These are phyloP conservation scores for Drosophila neotestacea DNA, from an alignment of 2,888 invertebrate genomes.

Conservation along the genomic window DNA sequence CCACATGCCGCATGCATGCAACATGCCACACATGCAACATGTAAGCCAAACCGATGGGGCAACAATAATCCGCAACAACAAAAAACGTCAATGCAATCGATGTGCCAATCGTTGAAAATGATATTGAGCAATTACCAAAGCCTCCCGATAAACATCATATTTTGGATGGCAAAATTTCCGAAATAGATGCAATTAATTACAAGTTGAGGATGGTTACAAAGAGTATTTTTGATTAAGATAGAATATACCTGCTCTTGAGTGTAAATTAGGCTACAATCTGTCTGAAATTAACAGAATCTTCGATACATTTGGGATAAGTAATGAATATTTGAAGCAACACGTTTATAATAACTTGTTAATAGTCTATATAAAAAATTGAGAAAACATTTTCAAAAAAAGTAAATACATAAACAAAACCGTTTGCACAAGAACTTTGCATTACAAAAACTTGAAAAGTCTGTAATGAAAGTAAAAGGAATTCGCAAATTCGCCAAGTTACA, in stretches of 20 bases:
- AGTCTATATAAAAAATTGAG: no score
- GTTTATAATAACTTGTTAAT: no score
- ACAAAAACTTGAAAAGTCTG: no score
- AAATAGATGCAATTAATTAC: not conserved
- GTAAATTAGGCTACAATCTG: no score
- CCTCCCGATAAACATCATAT: slow-evolving; percentile 35
- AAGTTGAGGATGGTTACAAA: not conserved
- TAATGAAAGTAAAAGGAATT: no score
- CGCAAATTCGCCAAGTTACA: no score
- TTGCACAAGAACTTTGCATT: no score
- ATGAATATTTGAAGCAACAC: no score
- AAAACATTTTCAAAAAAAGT: no score
- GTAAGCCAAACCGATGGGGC: slow-evolving; percentile 38
- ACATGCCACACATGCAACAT: slow-evolving; percentile 52
- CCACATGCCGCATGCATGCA: slow-evolving; percentile 50
- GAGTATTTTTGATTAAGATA: not conserved
- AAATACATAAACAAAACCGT: no score
- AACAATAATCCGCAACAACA: slow-evolving; percentile 27
- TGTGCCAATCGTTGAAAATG: slow-evolving; percentile 48
- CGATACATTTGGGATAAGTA: no score
- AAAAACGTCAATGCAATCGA: slow-evolving; percentile 56
- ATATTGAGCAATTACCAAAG: slow-evolving; percentile 47
- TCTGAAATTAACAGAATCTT: no score
- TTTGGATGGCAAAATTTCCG: not conserved
- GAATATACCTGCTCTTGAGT: not conserved